Evolutionary conservation across 2,797 vertebrate genomes (phyloP).

Genomic region (Glyptemys insculpta): DNA sequence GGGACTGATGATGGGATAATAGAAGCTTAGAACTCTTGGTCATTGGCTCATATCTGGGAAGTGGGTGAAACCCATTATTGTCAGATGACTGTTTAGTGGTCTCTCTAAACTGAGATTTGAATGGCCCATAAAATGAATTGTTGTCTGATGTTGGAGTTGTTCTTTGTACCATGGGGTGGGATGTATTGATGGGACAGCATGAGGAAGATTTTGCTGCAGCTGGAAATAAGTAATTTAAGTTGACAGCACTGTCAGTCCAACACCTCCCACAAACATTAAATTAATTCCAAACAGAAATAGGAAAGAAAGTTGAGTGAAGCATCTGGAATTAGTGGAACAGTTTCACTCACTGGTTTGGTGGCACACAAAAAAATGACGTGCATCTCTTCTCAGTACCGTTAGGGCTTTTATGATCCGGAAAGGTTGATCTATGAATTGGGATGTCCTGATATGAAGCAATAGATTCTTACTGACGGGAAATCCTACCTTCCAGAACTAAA

Average conservation of each 20-base stretch:
- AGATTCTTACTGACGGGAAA: not conserved
- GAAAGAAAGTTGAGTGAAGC: not conserved
- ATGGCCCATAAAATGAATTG: not conserved
- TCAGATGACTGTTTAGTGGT: fast-evolving
- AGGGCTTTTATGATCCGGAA: not conserved
- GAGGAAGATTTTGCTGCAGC: not conserved
- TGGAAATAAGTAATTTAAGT: not conserved
- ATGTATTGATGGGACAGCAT: not conserved
- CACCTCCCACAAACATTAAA: fast-evolving
- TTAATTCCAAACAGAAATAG: not conserved
- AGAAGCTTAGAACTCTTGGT: not conserved
- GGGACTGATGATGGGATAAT: not conserved
- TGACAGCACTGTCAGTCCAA: not conserved
- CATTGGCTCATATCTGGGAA: not conserved
- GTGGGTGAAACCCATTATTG: not conserved
- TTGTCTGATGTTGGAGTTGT: not conserved
- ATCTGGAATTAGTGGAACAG: not conserved
- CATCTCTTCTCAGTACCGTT: not conserved
- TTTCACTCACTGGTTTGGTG: not conserved
- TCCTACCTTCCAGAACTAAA: not conserved
- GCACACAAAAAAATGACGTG: not conserved
- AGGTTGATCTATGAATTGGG: not conserved
- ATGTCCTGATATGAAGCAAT: not conserved
- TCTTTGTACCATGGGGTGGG: fast-evolving
- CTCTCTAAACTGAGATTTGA: not conserved